Evolutionary conservation across 2,888 invertebrate species (phyloP).

Genomic region (Hirtodrosophila duncani): DNA sequence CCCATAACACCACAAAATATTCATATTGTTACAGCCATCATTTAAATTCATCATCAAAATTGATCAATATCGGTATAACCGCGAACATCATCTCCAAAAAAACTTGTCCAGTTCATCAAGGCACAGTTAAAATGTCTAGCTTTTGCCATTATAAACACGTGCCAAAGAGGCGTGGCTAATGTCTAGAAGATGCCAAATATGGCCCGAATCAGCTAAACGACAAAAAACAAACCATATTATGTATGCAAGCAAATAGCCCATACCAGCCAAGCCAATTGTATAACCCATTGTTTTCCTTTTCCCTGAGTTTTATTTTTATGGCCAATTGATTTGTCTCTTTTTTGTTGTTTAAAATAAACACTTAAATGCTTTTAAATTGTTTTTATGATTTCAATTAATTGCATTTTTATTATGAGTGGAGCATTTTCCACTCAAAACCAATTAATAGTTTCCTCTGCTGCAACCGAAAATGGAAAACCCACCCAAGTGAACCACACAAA

Average conservation of each 20-base stretch:
- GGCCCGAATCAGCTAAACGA: constrained; percentile 28
- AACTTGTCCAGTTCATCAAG: constrained; percentile 24
- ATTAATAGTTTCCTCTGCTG: constrained; percentile 15
- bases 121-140: too few relatives aligned
- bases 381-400: constrained; percentile 50
- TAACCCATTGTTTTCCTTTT: constrained; percentile 43
- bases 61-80: constrained; percentile 11
- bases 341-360: constrained; percentile 34
- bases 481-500: constrained; percentile 13
- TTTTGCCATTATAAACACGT: constrained; percentile 32
- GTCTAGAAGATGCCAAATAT: constrained; percentile 27
- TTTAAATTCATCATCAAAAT: constrained; percentile 39
- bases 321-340: constrained; percentile 30
- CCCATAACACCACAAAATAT: constrained; percentile 27
- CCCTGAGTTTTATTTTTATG: too few relatives aligned
- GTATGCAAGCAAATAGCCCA: too few relatives aligned
- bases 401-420: constrained; percentile 33
- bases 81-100: constrained; percentile 7
- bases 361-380: constrained; percentile 43
- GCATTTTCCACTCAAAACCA: constrained; percentile 17
- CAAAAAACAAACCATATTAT: constrained; percentile 24
- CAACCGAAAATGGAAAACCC: constrained; percentile 40
- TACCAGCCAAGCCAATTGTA: constrained; percentile 35
- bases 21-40: constrained; percentile 36
- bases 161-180: constrained; percentile 26